These are phyloP conservation scores for Adineta ricciae DNA, from an alignment of 2,888 invertebrate species.

Conservation along the genomic window DNA sequence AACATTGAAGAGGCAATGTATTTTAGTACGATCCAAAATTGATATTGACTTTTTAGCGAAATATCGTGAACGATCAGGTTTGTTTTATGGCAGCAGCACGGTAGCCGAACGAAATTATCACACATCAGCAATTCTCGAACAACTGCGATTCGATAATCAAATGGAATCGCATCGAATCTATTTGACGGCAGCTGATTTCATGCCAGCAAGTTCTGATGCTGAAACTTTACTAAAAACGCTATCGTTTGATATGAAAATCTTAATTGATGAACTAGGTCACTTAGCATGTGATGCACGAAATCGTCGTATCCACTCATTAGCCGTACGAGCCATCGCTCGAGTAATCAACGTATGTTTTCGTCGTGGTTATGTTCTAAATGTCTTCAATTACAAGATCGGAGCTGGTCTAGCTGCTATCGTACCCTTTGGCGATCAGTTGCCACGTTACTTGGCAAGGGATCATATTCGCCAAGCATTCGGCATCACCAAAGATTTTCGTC, in stretches of 20 bases:
- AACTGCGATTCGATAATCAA: background rate
- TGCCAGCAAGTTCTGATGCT: background rate
- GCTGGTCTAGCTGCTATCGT: background rate
- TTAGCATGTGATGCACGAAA: background rate
- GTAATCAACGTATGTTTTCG: slow-evolving; percentile 11
- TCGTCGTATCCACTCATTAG: background rate
- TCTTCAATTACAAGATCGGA: background rate
- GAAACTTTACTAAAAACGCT: background rate
- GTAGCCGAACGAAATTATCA: background rate
- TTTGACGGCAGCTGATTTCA: background rate
- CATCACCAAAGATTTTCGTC: background rate
- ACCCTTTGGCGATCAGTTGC: background rate
- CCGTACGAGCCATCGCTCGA: background rate
- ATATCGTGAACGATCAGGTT: background rate
- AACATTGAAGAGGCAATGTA: background rate
- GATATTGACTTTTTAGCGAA: background rate
- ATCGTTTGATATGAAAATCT: background rate
- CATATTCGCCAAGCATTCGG: slow-evolving; percentile 11
- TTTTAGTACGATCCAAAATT: slow-evolving; percentile 7
- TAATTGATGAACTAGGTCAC: background rate
- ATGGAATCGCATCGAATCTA: background rate
- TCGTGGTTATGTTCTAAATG: background rate
- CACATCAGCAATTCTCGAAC: background rate
- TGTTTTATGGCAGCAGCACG: background rate
- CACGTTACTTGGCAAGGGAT: background rate